A percentile compares a stretch with the other conserved stretches of the same genome.
phyloP scores from a whole-genome alignment of 2,797 vertebrate genomes.

The Rhabdomys pumilio region DNA sequence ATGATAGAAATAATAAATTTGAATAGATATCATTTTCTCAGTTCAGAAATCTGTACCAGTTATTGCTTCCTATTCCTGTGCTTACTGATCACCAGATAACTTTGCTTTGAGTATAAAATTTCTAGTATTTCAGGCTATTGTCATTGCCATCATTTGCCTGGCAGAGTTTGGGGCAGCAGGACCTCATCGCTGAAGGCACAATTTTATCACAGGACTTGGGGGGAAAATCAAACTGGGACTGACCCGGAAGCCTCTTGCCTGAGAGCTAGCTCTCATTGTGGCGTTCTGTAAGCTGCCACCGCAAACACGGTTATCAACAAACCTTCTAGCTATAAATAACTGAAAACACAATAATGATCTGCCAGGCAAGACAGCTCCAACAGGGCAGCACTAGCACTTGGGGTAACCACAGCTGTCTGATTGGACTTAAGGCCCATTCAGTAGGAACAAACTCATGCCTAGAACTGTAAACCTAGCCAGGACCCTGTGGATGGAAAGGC shows the following conservation, averaged over 20 bases:
- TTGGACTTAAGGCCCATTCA: neutral
- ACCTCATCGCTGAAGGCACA: neutral
- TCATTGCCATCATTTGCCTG: neutral
- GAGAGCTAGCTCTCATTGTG: neutral
- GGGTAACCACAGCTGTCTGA: neutral
- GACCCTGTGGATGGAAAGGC: neutral
- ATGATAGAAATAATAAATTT: slow-evolving; percentile 42
- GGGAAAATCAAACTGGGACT: neutral
- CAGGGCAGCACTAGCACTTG: neutral
- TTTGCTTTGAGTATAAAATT: slow-evolving; percentile 66
- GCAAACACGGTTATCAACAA: neutral
- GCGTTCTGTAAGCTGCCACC: neutral
- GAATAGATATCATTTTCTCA: slow-evolving; percentile 43
- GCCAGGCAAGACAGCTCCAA: neutral
- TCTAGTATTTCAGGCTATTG: slow-evolving; percentile 66
- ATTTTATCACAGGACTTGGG: neutral
- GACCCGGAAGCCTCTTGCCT: neutral
- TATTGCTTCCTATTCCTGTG: slow-evolving; percentile 16
- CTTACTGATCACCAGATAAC: slow-evolving; percentile 48
- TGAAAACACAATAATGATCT: neutral
- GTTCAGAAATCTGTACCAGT: slow-evolving; percentile 7
- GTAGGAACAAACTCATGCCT: neutral
- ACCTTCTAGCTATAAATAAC: neutral
- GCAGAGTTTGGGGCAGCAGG: neutral
- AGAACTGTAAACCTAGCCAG: neutral